Percentiles rank a stretch among this genome's conserved stretches.
Evolutionary conservation across 2,113 vertebrate genomes (phyloP).

Genomic region (Ploceus nigricollis): DNA sequence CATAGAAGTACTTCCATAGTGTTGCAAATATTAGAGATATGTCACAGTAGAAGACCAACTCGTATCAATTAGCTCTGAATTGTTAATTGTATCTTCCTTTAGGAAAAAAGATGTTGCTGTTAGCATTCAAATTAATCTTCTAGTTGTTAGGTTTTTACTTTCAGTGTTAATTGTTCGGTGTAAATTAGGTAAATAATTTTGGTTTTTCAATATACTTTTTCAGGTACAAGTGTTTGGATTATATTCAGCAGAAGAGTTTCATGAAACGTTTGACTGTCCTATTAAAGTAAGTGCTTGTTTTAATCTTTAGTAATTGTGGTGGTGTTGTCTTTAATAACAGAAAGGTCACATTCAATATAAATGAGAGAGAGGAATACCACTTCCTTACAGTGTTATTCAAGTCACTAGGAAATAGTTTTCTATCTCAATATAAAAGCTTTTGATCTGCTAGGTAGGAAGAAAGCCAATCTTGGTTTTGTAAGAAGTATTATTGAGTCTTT

Average conservation of each 20-base stretch:
- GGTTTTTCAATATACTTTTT: not conserved
- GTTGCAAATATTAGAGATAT: not conserved
- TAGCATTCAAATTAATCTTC: not conserved
- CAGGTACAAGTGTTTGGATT: constrained; percentile 96
- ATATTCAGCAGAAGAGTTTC: constrained; percentile 94
- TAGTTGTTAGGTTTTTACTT: not conserved
- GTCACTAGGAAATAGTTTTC: constrained; percentile 9
- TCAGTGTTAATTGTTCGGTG: not conserved
- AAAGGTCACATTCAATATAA: constrained; percentile 21
- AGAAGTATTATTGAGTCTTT: constrained; percentile 1
- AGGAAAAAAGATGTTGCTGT: not conserved
- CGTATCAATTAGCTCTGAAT: not conserved
- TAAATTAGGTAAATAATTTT: not conserved
- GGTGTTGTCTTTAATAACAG: constrained; percentile 25
- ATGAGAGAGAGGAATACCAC: not conserved
- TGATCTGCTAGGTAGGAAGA: constrained; percentile 24
- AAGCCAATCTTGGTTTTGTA: not conserved
- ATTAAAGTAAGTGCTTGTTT: constrained; percentile 88
- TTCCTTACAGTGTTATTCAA: not conserved
- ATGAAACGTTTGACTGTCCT: constrained; percentile 95
- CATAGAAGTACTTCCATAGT: not conserved
- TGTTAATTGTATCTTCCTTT: not conserved
- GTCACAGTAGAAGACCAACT: not conserved
- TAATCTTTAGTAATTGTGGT: constrained; percentile 23
- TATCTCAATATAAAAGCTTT: constrained; percentile 28